Evolutionary conservation across 2,113 vertebrate species (phyloP).

Genomic region (Paratilapia polleni): DNA sequence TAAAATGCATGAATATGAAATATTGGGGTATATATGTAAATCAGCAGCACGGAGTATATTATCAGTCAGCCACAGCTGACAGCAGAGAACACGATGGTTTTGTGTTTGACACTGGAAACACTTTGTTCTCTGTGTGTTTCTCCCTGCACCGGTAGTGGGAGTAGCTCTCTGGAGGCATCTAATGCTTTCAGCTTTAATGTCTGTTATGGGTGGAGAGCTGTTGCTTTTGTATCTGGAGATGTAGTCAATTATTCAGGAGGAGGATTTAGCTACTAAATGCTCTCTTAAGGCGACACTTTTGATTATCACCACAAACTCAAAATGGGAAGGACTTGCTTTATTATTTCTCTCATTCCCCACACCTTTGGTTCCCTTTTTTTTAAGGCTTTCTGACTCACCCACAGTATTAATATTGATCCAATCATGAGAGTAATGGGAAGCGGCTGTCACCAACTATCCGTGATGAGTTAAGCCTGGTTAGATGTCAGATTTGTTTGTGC

Average conservation of each 20-base stretch:
- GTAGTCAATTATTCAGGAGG: slow-evolving; percentile 50
- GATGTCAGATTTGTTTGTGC: slow-evolving; percentile 41
- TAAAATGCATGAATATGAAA: slow-evolving; percentile 14
- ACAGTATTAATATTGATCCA: slow-evolving; percentile 13
- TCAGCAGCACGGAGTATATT: not conserved
- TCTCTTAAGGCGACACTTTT: not conserved
- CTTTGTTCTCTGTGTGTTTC: slow-evolving; percentile 29
- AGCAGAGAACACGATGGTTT: slow-evolving; percentile 11
- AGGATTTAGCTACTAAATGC: slow-evolving; percentile 27
- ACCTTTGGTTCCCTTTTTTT: not conserved
- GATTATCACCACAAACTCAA: not conserved
- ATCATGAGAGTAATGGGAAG: slow-evolving; percentile 10
- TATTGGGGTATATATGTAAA: not conserved
- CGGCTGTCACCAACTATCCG: slow-evolving; percentile 11
- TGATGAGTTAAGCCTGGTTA: slow-evolving; percentile 25
- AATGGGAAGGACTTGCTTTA: not conserved
- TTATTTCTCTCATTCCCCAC: not conserved
- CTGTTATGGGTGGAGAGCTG: slow-evolving; percentile 25
- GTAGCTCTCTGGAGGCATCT: slow-evolving; percentile 41
- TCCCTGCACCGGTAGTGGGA: slow-evolving; percentile 1
- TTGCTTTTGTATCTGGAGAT: slow-evolving; percentile 35
- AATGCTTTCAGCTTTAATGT: slow-evolving; percentile 32
- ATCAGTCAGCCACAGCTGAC: not conserved
- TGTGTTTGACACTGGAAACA: slow-evolving; percentile 40
- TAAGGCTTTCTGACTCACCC: not conserved